These are phyloP conservation scores for Holotrichia oblita DNA, from an alignment of 1,140 invertebrate species.

Conservation along the genomic window DNA sequence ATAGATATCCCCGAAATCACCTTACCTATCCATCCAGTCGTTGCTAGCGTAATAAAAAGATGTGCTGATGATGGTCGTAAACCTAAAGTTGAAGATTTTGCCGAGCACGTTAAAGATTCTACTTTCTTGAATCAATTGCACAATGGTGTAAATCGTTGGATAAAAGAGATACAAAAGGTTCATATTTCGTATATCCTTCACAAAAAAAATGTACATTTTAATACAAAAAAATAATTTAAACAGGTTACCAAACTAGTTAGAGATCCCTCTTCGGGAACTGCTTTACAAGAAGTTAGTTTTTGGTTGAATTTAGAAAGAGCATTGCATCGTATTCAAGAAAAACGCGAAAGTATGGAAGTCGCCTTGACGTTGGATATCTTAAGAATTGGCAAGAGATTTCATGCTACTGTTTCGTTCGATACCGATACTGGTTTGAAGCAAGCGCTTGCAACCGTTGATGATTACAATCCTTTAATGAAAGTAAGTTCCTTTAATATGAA, in stretches of 20 bases:
- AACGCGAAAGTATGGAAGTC: slow-evolving; percentile 92
- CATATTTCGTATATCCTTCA: too few relatives aligned
- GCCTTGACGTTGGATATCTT: slow-evolving; percentile 95
- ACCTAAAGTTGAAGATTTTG: slow-evolving; percentile 96
- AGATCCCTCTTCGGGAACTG: slow-evolving; percentile 97
- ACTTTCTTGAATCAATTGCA: slow-evolving; percentile 97
- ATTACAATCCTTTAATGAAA: slow-evolving; percentile 99
- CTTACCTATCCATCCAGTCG: slow-evolving; percentile 87
- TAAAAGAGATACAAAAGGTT: slow-evolving; percentile 96
- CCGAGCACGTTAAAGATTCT: slow-evolving; percentile 94
- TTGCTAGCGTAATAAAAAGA: slow-evolving; percentile 89
- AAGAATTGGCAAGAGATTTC: slow-evolving; percentile 98
- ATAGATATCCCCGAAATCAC: slow-evolving; percentile 99
- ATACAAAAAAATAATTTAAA: slow-evolving; percentile 36
- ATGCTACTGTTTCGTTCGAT: slow-evolving; percentile 98
- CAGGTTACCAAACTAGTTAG: slow-evolving; percentile 95
- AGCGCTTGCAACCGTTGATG: slow-evolving; percentile 95
- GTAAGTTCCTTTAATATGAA: slow-evolving; percentile 5
- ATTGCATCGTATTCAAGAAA: slow-evolving; percentile 95
- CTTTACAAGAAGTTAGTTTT: slow-evolving; percentile 97
- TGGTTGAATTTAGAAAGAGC: slow-evolving; percentile 99
- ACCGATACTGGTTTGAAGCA: slow-evolving; percentile 98
- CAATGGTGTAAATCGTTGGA: slow-evolving; percentile 98
- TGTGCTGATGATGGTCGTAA: slow-evolving; percentile 91
- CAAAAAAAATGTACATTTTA: slow-evolving; percentile 37